Base-by-base conservation (phyloP, 1,140 invertebrate species). In the Pseudomyrmex cubaensis region DNA sequence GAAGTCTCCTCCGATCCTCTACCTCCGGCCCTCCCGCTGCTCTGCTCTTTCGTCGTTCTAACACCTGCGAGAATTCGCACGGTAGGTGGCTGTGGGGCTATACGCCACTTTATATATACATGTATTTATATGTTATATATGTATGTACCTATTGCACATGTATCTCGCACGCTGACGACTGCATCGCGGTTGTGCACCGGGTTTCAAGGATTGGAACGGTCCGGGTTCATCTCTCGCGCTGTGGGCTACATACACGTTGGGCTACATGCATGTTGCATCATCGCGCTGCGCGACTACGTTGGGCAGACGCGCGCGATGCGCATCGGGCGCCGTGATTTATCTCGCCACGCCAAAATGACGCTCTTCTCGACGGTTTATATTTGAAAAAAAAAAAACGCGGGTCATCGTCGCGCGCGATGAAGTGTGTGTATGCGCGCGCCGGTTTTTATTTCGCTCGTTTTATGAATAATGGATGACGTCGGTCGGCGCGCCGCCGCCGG, bases 61-160 rank as follows among this genome's bases (percentile, higher is more conserved):
- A 89, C 89, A 90, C 89, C 89, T 90, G 89, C 89, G 75, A 87
- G 83, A 83, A 84, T 90, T 90, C 89, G 85, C 89, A 88, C 87
- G 89, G 80, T 85, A 82, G 89, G 86, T 90, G 86, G 69, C 83
- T 88, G 48, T 35, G 35, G 35, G 35, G 35, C 84, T 59, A 25
- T 20, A 70, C 63, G 44, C 25, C 66, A 73, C 80, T 75, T 82
- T 78, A 80, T 54, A 70, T 82, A 85, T 44, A 35, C 35, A 35
- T 35, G 35, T 35, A 35, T 35, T 35, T 35, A 35, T 35, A 35
- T 35, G 35, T 35, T 35, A 35, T 35, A 35, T 35, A 35, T 35
- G 35, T 35, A 35, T 35, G 56, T 56, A 63, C 63, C 69, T 64
- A 46, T 73, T 74, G 87, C 86, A 35, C 35, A 83, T 85, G 82